Evolutionary conservation across 2,113 vertebrate species (phyloP), one percentile per base, ranked within the genome.

Genomic region (Nyctibius bracteatus): DNA sequence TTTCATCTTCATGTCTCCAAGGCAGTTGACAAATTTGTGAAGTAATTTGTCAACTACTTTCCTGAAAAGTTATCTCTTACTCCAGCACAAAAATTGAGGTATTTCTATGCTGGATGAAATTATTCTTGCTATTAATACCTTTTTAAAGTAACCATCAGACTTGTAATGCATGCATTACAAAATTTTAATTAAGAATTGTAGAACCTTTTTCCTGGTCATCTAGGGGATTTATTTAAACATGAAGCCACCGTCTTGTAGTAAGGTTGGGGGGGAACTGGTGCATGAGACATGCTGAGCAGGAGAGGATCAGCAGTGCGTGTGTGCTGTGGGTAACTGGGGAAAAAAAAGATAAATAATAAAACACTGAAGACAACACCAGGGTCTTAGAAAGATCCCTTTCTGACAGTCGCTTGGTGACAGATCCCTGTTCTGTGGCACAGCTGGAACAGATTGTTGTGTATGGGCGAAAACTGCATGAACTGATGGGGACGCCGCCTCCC

Each of bases 21-120:
- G 74, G 62, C 35, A 77, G 67, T 66, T 83, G 90, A 96, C 81
- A 92, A 77, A 88, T 95, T 86, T 86, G 73, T 94, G 41, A 91
- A 91, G 55, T 84, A 81, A 88, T 95, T 96, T 94, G 68, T 94
- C 92, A 86, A 18, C 81, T 78, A 4, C 37, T 81, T 95, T 89
- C 35, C 37, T 87, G 41, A 43, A 63, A 88, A 86, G 62, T 86
- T 75, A 72, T 61, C 37, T 91, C 68, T 86, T 92, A 70, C 24
- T 91, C 41, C 35, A 58, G 57, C 77, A 74, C 44, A 83, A 67
- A 92, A 91, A 30, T 10, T 4, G 73, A 86, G 41, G 11, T 47
- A 46, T 89, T 81, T 88, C 68, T 81, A 8, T 78, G 47, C 51
- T 75, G 57, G 14, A 6, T 81, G 30, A 88, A 88, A 86, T 63